Base-by-base conservation (phyloP, 2,888 invertebrate genomes). In the Xiphydria camelus region DNA sequence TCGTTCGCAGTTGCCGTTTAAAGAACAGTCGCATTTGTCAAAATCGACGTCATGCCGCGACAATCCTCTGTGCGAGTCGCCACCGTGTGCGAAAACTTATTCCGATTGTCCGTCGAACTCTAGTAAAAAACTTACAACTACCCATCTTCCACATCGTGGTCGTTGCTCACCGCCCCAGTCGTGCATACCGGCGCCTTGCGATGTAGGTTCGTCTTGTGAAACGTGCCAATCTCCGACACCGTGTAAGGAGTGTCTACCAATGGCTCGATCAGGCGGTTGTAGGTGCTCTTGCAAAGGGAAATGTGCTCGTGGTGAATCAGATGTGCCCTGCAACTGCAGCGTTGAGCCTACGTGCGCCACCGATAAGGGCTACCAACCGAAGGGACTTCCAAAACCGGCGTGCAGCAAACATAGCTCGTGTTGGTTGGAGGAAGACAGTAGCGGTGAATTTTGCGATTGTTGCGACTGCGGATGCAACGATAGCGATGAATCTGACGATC, bases 391-490 rank as follows among this genome's bases (percentile, higher is more conserved):
- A 10, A 32, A 38, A 6, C 36, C 43, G 37, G 12, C 37, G 7
- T 36, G 37, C 15, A 31, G 29, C 18, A 22, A 37, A 29, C 9
- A 9, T 9, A 44, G 31, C 7, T 20, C 31, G 5, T 31, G 17
- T 23, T 32, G 36, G 37, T 9, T 18, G 7, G 29, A 14, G 18
- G 51, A 54, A 12, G 49, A 53, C 15, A 55, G 45, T 18, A 62
- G 53, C 19, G 62, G 62, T 2, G 65, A 68, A 23, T 66, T 57
- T 38, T 60, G 59, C 38, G 66, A 66, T 17, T 68, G 66, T 33
- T 64, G 62, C 19, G 51, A 57, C 9, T 68, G 68, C 12, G 56
- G 55, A n/a, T 39, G 34, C 12, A 33, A 43, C 18, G 43, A 44
- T 7, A 38, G 38, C 9, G 20, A 37, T 10, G 43, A 44, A 9